Conservation (phyloP, 92 coral and sea anemone species). For the Siderastrea siderea region DNA sequence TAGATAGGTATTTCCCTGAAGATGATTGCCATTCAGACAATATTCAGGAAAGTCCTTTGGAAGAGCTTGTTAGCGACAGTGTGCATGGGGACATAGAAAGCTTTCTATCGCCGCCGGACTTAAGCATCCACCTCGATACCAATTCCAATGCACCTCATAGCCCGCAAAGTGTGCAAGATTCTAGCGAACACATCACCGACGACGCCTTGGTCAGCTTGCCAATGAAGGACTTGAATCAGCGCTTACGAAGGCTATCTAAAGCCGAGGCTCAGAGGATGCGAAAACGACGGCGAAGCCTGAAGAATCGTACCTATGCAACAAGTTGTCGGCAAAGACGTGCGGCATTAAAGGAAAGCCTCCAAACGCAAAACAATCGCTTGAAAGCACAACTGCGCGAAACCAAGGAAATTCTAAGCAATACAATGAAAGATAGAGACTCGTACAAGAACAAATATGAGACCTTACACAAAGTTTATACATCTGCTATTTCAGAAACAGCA, state of each 20-base stretch:
- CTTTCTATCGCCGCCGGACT: background rate
- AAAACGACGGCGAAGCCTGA: constrained; percentile 82
- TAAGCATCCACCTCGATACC: background rate
- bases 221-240: constrained; percentile 73
- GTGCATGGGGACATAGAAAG: constrained; percentile 4
- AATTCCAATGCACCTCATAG: constrained; percentile 16
- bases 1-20: constrained; percentile 1
- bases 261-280: constrained; percentile 46
- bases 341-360: constrained; percentile 52
- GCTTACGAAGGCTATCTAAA: constrained; percentile 61
- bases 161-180: constrained; percentile 3
- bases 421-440: constrained; percentile 64
- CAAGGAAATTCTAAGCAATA: constrained; percentile 47
- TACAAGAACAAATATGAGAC: constrained; percentile 52
- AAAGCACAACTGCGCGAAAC: constrained; percentile 53
- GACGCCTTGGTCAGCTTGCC: constrained; percentile 65
- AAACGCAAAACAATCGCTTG: constrained; percentile 49
- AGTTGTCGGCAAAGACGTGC: constrained; percentile 72
- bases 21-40: background rate
- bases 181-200: constrained; percentile 49
- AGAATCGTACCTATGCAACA: constrained; percentile 89
- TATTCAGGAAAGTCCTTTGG: background rate
- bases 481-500: background rate
- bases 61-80: constrained; percentile 8
- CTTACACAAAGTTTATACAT: constrained; percentile 34